Percentiles rank a stretch among this genome's conserved stretches.
These are phyloP conservation scores for Acipenser ruthenus DNA, from an alignment of 2,797 vertebrate genomes.

Conservation along the genomic window DNA sequence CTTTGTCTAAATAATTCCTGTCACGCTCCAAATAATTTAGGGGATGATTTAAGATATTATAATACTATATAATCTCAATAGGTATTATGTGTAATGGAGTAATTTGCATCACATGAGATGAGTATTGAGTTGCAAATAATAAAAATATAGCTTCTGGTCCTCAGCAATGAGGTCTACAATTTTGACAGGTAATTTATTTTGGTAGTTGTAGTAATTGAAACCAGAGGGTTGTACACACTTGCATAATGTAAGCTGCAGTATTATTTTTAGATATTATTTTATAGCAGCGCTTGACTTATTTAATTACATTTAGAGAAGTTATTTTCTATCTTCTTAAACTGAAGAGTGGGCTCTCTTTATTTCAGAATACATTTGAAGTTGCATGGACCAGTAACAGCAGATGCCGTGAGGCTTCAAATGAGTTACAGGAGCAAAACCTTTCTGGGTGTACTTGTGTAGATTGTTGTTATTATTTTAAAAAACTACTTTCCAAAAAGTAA, in stretches of 20 bases:
- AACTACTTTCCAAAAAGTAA: too few relatives aligned
- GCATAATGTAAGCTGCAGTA: too few relatives aligned
- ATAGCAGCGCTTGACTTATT: too few relatives aligned
- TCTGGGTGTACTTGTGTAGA: too few relatives aligned
- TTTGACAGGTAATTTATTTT: constrained; percentile 13
- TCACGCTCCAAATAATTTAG: constrained; percentile 45
- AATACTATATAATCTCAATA: constrained; percentile 20
- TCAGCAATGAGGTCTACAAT: constrained; percentile 3
- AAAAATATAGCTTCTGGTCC: constrained; percentile 9
- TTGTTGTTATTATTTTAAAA: too few relatives aligned
- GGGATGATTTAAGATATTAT: constrained; percentile 27
- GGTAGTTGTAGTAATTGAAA: constrained; percentile 27
- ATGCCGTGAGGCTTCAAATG: constrained; percentile 15
- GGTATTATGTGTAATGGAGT: constrained; percentile 25
- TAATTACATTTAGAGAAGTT: too few relatives aligned
- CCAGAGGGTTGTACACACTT: constrained; percentile 1
- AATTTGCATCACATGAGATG: constrained; percentile 22
- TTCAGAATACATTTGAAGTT: constrained; percentile 20
- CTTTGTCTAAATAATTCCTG: constrained; percentile 50
- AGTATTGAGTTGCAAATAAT: constrained; percentile 17
- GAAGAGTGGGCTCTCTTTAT: constrained; percentile 19
- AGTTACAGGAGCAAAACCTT: too few relatives aligned
- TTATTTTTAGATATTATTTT: too few relatives aligned
- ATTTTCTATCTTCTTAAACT: background rate
- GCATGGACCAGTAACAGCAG: constrained; percentile 30